Percentiles rank a stretch among this genome's conserved stretches.
These are phyloP conservation scores for Lepisosteus oculatus DNA, from an alignment of 2,113 vertebrate species.

Conservation along the genomic window DNA sequence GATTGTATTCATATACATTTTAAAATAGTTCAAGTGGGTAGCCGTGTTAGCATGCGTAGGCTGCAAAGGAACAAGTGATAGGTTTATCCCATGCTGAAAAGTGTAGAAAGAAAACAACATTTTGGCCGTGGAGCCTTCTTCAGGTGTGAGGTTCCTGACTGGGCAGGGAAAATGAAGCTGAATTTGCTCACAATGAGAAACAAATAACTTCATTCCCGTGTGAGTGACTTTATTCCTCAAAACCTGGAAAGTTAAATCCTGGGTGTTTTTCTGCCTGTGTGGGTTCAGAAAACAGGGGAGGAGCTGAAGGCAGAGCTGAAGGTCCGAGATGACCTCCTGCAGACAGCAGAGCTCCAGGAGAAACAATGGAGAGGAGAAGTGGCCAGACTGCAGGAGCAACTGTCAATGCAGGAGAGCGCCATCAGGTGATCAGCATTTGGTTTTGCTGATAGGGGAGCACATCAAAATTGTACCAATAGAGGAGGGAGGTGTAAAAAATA, in stretches of 20 bases:
- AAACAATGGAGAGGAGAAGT: constrained; percentile 52
- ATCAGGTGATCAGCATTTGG: constrained; percentile 41
- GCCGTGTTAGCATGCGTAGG: no score
- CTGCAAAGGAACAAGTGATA: no score
- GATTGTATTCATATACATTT: no score
- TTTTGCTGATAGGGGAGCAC: background rate
- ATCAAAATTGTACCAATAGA: background rate
- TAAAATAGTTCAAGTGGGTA: no score
- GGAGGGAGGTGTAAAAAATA: background rate
- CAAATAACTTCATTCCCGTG: background rate
- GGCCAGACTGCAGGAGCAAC: constrained; percentile 46
- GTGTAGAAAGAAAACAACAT: no score
- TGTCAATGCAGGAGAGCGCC: constrained; percentile 41
- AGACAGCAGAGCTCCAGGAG: constrained; percentile 57
- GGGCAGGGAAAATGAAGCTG: no score
- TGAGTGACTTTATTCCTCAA: background rate
- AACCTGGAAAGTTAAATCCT: no score
- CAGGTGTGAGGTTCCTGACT: no score
- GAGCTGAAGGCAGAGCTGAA: constrained; percentile 63
- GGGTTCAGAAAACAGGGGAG: constrained; percentile 58
- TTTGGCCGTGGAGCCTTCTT: no score
- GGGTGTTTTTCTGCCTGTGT: constrained; percentile 5
- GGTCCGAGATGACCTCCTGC: constrained; percentile 55
- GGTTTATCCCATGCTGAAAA: no score
- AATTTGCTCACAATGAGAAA: background rate